Base-by-base conservation (phyloP, 2,113 vertebrate species). In the Ascaphus truei region DNA sequence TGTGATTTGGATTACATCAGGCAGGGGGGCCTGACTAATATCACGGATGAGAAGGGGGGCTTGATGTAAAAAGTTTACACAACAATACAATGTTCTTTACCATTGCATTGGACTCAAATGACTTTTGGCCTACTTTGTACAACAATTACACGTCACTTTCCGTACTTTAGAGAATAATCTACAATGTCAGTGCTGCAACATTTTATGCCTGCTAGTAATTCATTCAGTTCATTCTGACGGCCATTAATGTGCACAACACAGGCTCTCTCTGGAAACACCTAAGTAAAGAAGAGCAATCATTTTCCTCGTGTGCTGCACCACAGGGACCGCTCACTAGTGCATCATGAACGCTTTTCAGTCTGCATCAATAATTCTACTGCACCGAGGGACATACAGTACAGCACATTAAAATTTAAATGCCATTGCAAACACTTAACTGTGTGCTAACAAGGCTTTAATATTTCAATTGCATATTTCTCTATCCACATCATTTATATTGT, bases 281-380 rank as follows among this genome's bases (percentile, higher is more conserved):
- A 55, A 23, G 34, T 15, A 27, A 37, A 16, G 16, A 36, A 56
- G 22, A 26, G 16, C 25, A n/a, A 15, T 8, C 27, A 9, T 13
- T 3, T 36, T 13, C 50, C 15, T 22, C 2, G 30, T 47, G 48
- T 18, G 29, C 52, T 27, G 16, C n/a, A 31, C 52, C 37, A 11
- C n/a, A 31, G 62, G 34, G 62, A 55, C 29, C 22, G n/a, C 39
- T 25, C 25, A 4, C 31, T 16, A 22, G 26, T 55, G 27, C 50
- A 30, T 27, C 30, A 41, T 18, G 47, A 51, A 25, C 48, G 33
- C 34, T 56, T 67, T 25, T 57, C 26, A 31, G 53, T 22, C 30
- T 3, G 25, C 52, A 58, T 68, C 53, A 68, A 68, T 68, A 68
- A 68, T 68, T 58, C 53, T 29, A 56, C 39, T 1, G 20, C 65